Conservation (phyloP, 2,797 vertebrate species). For the Propithecus perrieri region DNA sequence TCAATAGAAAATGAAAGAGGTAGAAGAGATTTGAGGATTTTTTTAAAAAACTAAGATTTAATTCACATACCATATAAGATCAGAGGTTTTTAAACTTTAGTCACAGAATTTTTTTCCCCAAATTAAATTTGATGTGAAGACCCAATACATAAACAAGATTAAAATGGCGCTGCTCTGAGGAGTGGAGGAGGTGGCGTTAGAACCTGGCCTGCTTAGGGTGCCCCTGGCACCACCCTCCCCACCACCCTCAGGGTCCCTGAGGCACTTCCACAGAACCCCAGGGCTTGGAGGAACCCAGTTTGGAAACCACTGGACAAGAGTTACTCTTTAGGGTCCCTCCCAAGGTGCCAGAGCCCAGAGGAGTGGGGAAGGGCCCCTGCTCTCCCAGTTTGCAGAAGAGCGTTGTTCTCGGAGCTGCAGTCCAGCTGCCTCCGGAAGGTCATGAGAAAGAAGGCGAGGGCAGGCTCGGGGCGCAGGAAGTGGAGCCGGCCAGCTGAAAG, state of each 20-base stretch:
- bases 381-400: constrained; percentile 48
- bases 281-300: not conserved
- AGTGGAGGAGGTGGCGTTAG: not conserved
- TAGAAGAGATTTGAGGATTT: not conserved
- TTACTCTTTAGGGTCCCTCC: not conserved
- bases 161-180: not conserved
- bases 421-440: constrained; percentile 76
- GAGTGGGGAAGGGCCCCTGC: not conserved
- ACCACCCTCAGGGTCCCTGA: not conserved
- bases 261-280: not conserved
- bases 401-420: constrained; percentile 41
- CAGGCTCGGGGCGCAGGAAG: constrained; percentile 77
- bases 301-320: not conserved
- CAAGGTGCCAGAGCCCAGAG: not conserved
- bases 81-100: not conserved
- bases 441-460: constrained; percentile 81
- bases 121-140: not conserved
- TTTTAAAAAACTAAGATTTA: not conserved
- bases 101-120: not conserved
- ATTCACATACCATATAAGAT: constrained; percentile 10
- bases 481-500: constrained; percentile 68
- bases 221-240: not conserved
- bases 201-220: not conserved
- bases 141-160: not conserved
- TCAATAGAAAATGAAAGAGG: not conserved